These are phyloP conservation scores for Acanthurus leucopareius DNA, from an alignment of 2,797 vertebrate genomes.

Conservation along the genomic window DNA sequence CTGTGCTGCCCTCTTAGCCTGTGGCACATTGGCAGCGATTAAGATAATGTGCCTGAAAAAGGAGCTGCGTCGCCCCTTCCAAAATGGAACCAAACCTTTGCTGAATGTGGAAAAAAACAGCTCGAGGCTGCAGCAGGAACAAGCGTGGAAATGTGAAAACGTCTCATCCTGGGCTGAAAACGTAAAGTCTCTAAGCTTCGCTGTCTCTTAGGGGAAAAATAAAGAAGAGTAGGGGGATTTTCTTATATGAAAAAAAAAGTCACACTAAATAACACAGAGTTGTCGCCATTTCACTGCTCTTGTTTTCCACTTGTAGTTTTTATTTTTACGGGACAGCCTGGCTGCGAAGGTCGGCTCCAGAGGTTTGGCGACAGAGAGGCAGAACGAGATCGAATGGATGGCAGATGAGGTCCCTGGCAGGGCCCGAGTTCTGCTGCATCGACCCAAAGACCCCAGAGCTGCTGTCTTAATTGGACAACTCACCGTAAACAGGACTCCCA, in stretches of 20 bases:
- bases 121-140: slow-evolving; percentile 33
- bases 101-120: slow-evolving; percentile 65
- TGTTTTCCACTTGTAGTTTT: slow-evolving; percentile 63
- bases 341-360: slow-evolving; percentile 57
- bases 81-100: slow-evolving; percentile 62
- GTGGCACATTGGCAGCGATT: slow-evolving; percentile 67
- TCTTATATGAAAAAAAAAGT: slow-evolving; percentile 14
- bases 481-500: slow-evolving; percentile 33
- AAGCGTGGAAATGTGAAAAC: slow-evolving; percentile 54
- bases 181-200: slow-evolving; percentile 25
- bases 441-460: slow-evolving; percentile 29
- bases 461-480: slow-evolving; percentile 30
- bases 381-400: slow-evolving; percentile 26
- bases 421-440: slow-evolving; percentile 19
- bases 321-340: slow-evolving; percentile 36
- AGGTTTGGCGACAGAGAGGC: slow-evolving; percentile 59
- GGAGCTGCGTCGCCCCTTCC: slow-evolving; percentile 42
- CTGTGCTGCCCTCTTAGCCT: slow-evolving; percentile 61
- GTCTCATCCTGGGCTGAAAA: slow-evolving; percentile 38
- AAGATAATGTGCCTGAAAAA: slow-evolving; percentile 64
- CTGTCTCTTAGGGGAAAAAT: slow-evolving; percentile 26
- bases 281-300: slow-evolving; percentile 51
- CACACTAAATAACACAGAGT: slow-evolving; percentile 8
- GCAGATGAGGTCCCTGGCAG: slow-evolving; percentile 16
- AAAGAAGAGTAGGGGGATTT: background rate